Percentiles rank a stretch among this genome's conserved stretches.
Conservation (phyloP, 2,113 vertebrate genomes). For the Protobothrops flavoviridis region DNA sequence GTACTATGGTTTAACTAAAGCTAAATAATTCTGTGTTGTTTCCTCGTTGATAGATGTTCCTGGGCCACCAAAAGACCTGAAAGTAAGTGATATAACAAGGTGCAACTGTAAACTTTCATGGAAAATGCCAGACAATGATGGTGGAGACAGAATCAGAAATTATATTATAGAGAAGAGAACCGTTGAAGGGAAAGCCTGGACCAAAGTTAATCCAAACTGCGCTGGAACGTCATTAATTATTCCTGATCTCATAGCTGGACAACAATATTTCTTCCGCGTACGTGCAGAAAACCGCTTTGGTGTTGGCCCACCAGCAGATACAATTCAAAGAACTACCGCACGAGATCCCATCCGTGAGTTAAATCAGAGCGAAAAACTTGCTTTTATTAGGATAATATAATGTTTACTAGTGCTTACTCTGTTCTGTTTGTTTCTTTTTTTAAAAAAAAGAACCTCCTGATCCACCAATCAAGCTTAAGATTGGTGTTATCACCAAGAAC, state of each 20-base stretch:
- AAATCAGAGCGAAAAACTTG: constrained; percentile 24
- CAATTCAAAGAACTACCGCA: constrained; percentile 81
- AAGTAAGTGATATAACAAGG: constrained; percentile 91
- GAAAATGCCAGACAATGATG: constrained; percentile 93
- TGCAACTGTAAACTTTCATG: constrained; percentile 91
- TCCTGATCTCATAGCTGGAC: constrained; percentile 85
- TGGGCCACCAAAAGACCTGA: constrained; percentile 89
- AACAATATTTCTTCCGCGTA: constrained; percentile 93
- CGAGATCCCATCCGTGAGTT: constrained; percentile 92
- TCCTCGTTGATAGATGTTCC: constrained; percentile 81
- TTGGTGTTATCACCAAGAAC: constrained; percentile 84
- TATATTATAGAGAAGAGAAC: constrained; percentile 95
- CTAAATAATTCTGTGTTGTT: constrained; percentile 37
- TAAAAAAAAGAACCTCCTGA: constrained; percentile 87
- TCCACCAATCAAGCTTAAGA: constrained; percentile 91
- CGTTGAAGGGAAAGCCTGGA: constrained; percentile 93
- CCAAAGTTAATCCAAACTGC: constrained; percentile 91
- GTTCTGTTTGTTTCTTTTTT: constrained; percentile 46
- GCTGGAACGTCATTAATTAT: constrained; percentile 85
- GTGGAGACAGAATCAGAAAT: constrained; percentile 92
- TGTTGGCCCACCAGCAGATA: constrained; percentile 80
- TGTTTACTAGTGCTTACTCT: constrained; percentile 22
- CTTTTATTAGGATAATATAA: constrained; percentile 10
- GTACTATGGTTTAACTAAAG: not conserved
- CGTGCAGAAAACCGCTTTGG: constrained; percentile 94